Percentiles rank a stretch among this genome's conserved stretches.
Evolutionary conservation across 2,113 vertebrate genomes (phyloP).

Genomic region (Talpa occidentalis): DNA sequence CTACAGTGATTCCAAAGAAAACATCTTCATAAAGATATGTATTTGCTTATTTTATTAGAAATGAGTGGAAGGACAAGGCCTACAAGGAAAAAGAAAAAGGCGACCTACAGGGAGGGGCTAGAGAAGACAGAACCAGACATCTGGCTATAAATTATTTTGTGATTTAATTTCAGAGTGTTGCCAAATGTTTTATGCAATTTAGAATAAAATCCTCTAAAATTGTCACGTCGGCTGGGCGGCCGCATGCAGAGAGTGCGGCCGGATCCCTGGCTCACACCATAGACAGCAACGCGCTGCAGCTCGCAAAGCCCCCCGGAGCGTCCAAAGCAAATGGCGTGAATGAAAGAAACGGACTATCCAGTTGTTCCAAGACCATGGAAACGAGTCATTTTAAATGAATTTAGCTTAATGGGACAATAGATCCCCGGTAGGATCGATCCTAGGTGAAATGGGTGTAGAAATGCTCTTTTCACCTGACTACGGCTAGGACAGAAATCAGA

Average conservation of each 20-base stretch:
- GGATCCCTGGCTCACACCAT: background rate
- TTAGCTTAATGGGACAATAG: background rate
- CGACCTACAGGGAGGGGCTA: too few relatives aligned
- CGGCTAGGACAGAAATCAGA: too few relatives aligned
- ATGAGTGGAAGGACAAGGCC: background rate
- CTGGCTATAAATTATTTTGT: background rate
- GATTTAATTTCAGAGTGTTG: background rate
- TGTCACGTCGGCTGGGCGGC: too few relatives aligned
- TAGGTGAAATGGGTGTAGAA: too few relatives aligned
- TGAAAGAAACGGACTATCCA: too few relatives aligned
- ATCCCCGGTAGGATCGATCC: background rate
- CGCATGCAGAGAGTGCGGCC: too few relatives aligned
- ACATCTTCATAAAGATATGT: background rate
- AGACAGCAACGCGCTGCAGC: accelerated
- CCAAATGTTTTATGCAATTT: background rate
- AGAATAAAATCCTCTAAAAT: background rate
- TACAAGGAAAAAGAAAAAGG: background rate
- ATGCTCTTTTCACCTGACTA: background rate
- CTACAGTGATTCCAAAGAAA: background rate
- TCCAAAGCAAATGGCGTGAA: background rate
- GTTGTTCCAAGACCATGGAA: background rate
- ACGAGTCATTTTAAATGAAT: background rate
- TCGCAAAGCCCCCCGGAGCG: background rate
- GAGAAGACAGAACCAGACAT: background rate
- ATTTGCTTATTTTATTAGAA: background rate